Evolutionary conservation across 2,888 invertebrate genomes (phyloP).

Genomic region (Lasioglossum pauxillum): DNA sequence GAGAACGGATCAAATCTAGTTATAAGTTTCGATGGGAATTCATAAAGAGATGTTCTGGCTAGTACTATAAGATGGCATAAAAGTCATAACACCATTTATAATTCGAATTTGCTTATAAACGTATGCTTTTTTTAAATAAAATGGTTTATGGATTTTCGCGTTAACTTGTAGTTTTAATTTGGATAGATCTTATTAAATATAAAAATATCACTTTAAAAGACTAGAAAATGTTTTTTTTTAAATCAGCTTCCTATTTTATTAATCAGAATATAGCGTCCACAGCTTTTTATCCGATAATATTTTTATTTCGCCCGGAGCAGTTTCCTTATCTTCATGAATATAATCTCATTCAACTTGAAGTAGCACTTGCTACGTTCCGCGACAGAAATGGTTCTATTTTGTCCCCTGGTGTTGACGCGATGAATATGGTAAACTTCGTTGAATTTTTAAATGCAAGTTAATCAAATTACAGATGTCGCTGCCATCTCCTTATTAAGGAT

Average conservation of each 20-base stretch:
- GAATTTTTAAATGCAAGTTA: background rate
- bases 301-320: background rate
- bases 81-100: no score
- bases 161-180: background rate
- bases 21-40: no score
- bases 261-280: background rate
- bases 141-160: background rate
- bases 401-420: background rate
- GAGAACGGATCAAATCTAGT: no score
- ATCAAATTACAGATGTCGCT: background rate
- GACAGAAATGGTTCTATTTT: background rate
- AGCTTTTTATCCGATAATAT: background rate
- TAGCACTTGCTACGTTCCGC: background rate
- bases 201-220: background rate
- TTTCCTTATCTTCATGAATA: background rate
- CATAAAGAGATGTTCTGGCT: no score
- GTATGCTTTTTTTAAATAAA: no score
- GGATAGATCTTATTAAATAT: background rate
- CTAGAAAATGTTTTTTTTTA: no score
- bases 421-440: background rate
- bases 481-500: background rate
- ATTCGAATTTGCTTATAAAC: no score
- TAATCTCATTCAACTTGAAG: background rate
- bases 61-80: no score
- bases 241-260: background rate